Conservation (phyloP, 2,113 vertebrate species). For the Stercorarius parasiticus region DNA sequence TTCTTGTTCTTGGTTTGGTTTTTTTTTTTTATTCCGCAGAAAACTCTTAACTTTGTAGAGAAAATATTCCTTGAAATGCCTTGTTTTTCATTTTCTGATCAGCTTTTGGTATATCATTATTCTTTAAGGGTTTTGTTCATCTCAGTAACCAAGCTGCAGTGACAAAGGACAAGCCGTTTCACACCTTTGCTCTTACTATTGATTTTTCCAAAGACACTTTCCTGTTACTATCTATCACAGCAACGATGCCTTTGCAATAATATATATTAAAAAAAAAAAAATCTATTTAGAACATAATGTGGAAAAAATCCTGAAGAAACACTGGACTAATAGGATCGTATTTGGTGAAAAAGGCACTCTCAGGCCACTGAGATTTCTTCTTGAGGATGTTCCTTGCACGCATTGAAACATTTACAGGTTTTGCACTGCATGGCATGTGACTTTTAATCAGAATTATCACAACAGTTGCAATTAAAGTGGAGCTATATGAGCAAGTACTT, state of each 20-base stretch:
- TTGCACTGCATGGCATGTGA: background rate
- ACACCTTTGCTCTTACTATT: constrained; percentile 4
- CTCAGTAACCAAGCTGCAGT: background rate
- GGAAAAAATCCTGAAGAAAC: background rate
- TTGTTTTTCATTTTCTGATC: background rate
- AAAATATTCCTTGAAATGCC: background rate
- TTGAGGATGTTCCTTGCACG: background rate
- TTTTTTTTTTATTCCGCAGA: background rate
- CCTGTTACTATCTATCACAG: background rate
- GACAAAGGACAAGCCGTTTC: constrained; percentile 1
- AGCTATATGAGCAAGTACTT: background rate
- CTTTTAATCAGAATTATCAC: background rate
- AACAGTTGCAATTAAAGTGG: background rate
- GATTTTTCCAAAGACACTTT: constrained; percentile 13
- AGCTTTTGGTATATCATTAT: background rate
- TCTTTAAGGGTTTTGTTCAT: background rate
- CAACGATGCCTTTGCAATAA: background rate
- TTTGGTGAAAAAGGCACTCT: background rate
- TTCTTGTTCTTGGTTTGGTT: background rate
- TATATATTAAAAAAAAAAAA: background rate
- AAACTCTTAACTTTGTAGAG: background rate
- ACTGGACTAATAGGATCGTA: background rate
- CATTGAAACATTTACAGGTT: background rate
- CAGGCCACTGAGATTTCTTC: background rate
- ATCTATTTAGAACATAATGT: background rate